Percentiles rank a stretch among this genome's conserved stretches.
Evolutionary conservation across 2,113 vertebrate genomes (phyloP).

Genomic region (Ardeotis arabs): DNA sequence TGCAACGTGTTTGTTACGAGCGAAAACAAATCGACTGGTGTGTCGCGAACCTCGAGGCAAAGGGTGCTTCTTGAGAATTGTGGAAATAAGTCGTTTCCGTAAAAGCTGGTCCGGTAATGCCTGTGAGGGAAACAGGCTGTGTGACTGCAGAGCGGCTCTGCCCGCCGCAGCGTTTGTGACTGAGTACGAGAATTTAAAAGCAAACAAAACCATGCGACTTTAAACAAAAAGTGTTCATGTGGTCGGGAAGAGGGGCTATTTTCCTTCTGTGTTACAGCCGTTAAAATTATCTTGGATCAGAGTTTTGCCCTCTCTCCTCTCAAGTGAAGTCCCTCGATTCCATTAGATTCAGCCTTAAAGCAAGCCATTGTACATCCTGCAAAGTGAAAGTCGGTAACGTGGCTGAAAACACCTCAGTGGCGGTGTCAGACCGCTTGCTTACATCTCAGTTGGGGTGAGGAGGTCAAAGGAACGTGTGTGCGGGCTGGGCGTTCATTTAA

Average conservation of each 20-base stretch:
- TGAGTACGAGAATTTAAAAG: background rate
- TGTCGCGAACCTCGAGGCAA: no score
- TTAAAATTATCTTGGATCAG: background rate
- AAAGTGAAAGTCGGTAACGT: accelerated
- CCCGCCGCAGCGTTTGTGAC: background rate
- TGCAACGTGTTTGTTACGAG: accelerated
- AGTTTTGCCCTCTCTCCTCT: background rate
- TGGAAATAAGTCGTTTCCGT: background rate
- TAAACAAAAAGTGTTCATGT: background rate
- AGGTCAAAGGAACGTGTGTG: accelerated
- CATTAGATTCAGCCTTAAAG: background rate
- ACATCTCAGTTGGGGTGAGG: background rate
- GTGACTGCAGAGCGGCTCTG: accelerated
- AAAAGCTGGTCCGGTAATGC: accelerated
- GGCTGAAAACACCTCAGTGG: accelerated
- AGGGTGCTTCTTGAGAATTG: background rate
- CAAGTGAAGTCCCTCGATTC: background rate
- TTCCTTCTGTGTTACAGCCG: background rate
- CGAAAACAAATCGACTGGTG: accelerated
- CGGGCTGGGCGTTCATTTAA: accelerated
- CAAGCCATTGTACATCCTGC: accelerated
- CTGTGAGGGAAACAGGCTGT: background rate
- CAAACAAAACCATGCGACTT: background rate
- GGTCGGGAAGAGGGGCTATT: background rate
- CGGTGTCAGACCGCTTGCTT: accelerated